Conservation (phyloP, 2,888 invertebrate genomes). For the Anthophora plumipes region DNA sequence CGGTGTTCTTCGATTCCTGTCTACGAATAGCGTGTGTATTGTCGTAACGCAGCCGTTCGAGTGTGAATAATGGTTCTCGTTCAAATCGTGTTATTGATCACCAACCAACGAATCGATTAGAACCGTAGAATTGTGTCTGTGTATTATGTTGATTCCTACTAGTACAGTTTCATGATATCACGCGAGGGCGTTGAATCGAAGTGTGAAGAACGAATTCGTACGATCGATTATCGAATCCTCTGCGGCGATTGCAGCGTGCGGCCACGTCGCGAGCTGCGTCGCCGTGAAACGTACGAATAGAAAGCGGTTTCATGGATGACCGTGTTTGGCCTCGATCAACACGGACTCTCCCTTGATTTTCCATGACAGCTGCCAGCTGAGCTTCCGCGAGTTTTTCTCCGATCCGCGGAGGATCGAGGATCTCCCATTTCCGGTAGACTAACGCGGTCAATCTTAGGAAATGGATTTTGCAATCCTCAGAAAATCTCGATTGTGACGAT, state of each 20-base stretch:
- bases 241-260: constrained; percentile 19
- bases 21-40: neutral
- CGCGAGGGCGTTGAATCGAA: neutral
- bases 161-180: neutral
- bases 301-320: constrained; percentile 63
- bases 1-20: neutral
- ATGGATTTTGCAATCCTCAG: too few species aligned
- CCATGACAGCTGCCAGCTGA: constrained; percentile 58
- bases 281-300: constrained; percentile 61
- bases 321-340: constrained; percentile 70
- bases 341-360: constrained; percentile 60
- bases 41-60: neutral
- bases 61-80: neutral
- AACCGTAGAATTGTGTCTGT: neutral
- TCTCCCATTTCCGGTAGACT: constrained; percentile 21
- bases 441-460: neutral
- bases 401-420: constrained; percentile 8
- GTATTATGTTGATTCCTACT: too few species aligned
- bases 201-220: constrained; percentile 30
- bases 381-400: constrained; percentile 43
- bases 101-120: neutral
- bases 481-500: neutral
- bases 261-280: neutral
- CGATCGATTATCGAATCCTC: constrained; percentile 57
- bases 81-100: neutral